Conservation (phyloP, 1,140 invertebrate genomes). For the Drosophila nannoptera region DNA sequence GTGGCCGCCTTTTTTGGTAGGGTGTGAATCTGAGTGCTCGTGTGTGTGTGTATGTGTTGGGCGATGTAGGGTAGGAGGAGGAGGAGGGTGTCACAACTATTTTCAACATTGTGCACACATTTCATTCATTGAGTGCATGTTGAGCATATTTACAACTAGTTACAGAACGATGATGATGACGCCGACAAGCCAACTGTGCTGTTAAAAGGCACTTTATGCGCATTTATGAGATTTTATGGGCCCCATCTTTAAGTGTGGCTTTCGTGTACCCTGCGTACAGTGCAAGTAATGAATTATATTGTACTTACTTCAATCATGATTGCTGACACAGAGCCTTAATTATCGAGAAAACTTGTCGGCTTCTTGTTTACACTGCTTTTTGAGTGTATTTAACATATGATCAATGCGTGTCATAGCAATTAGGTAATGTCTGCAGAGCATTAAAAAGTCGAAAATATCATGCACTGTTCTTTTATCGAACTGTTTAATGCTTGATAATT, state of each 20-base stretch:
- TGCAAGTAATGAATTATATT: too few species aligned
- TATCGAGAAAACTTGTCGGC: neutral
- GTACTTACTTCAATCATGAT: too few species aligned
- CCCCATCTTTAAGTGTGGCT: constrained; percentile 56
- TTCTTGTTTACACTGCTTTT: too few species aligned
- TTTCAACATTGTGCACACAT: constrained; percentile 77
- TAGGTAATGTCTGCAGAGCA: neutral
- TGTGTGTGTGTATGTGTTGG: too few species aligned
- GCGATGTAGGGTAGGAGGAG: too few species aligned
- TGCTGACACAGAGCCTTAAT: neutral
- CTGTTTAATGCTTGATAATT: constrained; percentile 54
- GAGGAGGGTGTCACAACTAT: constrained; percentile 61
- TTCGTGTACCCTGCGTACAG: neutral
- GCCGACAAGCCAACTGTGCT: constrained; percentile 35
- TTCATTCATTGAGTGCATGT: constrained; percentile 77
- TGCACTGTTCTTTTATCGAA: neutral
- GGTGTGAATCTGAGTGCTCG: neutral
- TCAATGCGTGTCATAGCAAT: neutral
- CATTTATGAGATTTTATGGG: constrained; percentile 72
- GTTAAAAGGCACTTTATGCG: constrained; percentile 65
- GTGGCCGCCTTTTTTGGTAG: neutral
- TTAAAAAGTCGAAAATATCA: neutral
- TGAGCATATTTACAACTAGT: constrained; percentile 61
- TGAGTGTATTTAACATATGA: neutral
- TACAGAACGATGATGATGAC: constrained; percentile 49